A percentile compares a stretch with the other conserved stretches of the same genome.
Evolutionary conservation across 2,797 vertebrate genomes (phyloP).

Genomic region (Crossoptilon crossoptilon): DNA sequence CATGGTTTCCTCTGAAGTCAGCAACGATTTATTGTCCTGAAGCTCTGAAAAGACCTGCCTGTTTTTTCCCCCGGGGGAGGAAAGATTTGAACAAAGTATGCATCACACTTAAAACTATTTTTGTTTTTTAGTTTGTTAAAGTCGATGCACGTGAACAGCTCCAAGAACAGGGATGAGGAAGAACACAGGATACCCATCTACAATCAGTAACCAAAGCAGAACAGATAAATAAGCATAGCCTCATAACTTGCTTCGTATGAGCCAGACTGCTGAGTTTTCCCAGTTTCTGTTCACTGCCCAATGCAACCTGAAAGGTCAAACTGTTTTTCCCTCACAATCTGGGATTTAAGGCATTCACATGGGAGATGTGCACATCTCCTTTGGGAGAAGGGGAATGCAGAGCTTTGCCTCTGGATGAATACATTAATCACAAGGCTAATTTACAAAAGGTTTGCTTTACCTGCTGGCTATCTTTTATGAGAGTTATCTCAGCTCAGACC

Average conservation of each 20-base stretch:
- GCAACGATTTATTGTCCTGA: neutral
- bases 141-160: neutral
- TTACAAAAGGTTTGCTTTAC: neutral
- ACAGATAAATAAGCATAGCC: neutral
- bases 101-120: neutral
- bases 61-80: neutral
- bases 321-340: neutral
- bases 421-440: neutral
- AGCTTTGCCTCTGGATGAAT: neutral
- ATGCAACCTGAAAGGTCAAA: rapidly evolving
- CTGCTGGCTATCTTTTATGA: neutral
- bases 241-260: neutral
- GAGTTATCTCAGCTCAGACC: neutral
- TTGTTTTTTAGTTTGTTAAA: neutral
- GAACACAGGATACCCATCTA: neutral
- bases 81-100: neutral
- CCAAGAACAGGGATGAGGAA: neutral
- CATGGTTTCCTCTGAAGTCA: neutral
- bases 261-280: neutral
- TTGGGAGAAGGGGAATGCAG: neutral
- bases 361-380: neutral
- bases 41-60: neutral
- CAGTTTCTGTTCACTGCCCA: neutral
- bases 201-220: neutral
- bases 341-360: neutral